A percentile compares a stretch with the other conserved stretches of the same genome.
These are phyloP conservation scores for Limenitis camilla DNA, from an alignment of 2,888 invertebrate genomes.

Conservation along the genomic window DNA sequence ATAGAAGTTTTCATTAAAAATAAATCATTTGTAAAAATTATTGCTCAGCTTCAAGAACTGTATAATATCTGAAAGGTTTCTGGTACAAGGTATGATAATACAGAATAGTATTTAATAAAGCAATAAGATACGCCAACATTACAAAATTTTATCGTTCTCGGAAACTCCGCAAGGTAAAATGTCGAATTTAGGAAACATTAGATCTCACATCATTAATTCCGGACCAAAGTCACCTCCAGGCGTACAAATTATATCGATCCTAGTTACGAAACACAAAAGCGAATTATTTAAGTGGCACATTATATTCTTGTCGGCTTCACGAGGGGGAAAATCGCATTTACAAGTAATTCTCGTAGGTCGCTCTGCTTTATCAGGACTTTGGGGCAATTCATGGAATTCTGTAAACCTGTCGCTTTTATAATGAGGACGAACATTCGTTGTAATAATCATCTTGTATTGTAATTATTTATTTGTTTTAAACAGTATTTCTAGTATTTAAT, in stretches of 20 bases:
- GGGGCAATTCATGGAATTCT: background rate
- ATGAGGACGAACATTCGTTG: background rate
- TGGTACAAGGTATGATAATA: no score
- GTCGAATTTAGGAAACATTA: conserved; percentile 23
- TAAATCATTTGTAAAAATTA: no score
- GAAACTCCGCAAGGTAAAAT: conserved; percentile 15
- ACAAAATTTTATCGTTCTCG: no score
- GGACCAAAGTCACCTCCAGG: conserved; percentile 42
- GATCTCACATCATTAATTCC: conserved; percentile 51
- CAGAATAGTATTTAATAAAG: no score
- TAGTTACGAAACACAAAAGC: conserved; percentile 42
- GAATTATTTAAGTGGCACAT: conserved; percentile 45
- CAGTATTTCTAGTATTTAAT: no score
- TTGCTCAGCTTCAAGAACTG: no score
- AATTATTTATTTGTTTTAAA: no score
- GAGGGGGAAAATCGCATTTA: background rate
- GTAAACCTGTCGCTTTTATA: background rate
- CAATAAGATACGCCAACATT: no score
- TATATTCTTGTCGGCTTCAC: conserved; percentile 34
- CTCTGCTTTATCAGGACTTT: background rate
- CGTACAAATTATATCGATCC: conserved; percentile 57
- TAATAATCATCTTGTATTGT: no score
- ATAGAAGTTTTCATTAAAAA: no score
- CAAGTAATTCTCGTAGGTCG: conserved; percentile 1
- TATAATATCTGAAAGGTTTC: no score